These are phyloP conservation scores for Teleiodes luculella DNA, from an alignment of 2,888 invertebrate species.

Conservation along the genomic window DNA sequence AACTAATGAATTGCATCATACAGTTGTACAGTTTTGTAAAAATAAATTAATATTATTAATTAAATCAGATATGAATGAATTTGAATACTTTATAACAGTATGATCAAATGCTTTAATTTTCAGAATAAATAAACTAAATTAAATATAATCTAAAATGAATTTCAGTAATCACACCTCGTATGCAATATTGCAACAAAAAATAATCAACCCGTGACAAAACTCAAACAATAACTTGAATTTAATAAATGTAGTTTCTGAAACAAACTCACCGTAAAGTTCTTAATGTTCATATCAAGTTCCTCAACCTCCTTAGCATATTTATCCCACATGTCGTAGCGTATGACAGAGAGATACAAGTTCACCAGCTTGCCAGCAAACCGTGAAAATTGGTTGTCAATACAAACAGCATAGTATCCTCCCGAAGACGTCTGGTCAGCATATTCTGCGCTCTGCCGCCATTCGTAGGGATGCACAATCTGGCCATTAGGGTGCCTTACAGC, in stretches of 20 bases:
- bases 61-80: too few relatives aligned
- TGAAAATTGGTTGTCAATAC: constrained; percentile 95
- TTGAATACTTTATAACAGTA: too few relatives aligned
- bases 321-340: constrained; percentile 96
- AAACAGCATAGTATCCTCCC: constrained; percentile 93
- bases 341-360: constrained; percentile 93
- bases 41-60: too few relatives aligned
- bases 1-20: too few relatives aligned
- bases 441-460: constrained; percentile 93
- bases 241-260: too few relatives aligned
- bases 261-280: constrained; percentile 90
- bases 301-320: constrained; percentile 93
- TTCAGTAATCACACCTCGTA: too few relatives aligned
- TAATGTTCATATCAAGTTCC: constrained; percentile 90
- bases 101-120: background rate
- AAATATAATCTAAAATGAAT: background rate
- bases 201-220: too few relatives aligned
- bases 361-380: constrained; percentile 93
- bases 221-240: too few relatives aligned
- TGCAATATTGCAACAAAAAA: too few relatives aligned
- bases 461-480: constrained; percentile 91
- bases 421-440: constrained; percentile 89
- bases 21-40: too few relatives aligned
- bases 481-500: constrained; percentile 92
- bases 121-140: background rate